Evolutionary conservation across 2,113 vertebrate genomes (phyloP), one percentile per base, ranked within the genome.

Genomic region (Capreolus pygargus): DNA sequence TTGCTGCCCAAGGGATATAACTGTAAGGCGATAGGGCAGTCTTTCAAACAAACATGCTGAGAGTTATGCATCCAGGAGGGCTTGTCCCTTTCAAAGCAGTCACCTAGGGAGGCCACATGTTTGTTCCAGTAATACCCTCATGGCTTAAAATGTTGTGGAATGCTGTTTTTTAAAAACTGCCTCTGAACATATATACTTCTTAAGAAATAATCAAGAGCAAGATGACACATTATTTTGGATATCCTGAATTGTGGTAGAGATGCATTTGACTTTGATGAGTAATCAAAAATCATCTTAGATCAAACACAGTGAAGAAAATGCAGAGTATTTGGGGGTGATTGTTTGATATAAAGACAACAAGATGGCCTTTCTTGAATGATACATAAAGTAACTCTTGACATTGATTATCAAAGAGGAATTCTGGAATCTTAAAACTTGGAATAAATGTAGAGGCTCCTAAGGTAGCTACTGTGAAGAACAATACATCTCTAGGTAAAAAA

Each of bases 381-480:
- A 16, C 21, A 28, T 95, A 84, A 96, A 67, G 55, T 81, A 45
- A 84, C 64, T 82, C 58, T 94, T 58, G 47, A 94, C 94, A 47
- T 11, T 76, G 30, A 39, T 86, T 94, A 30, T 95, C 43, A 50
- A 79, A 94, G 95, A 98, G 84, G 21, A 94, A 70, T 95, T 92
- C 79, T 43, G 60, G 82, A 94, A 78, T 83, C 43, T 47, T 87
- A 27, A 52, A 94, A 81, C 47, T 93, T 92, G 54, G 84, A 92
- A 92, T 95, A 87, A 94, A 88, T 96, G 33, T 90, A 15, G 79
- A 92, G 11, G 39, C 76, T 91, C 76, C 78, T n/a, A 30, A 58
- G 60, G 86, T 97, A 96, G 87, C 76, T 93, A 74, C 88, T 89
- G 3, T 96, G 74, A 89, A 96, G 60, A 90, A 30, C 8, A 70